Conservation (phyloP, 2,888 invertebrate species). For the Pyrgus malvae region DNA sequence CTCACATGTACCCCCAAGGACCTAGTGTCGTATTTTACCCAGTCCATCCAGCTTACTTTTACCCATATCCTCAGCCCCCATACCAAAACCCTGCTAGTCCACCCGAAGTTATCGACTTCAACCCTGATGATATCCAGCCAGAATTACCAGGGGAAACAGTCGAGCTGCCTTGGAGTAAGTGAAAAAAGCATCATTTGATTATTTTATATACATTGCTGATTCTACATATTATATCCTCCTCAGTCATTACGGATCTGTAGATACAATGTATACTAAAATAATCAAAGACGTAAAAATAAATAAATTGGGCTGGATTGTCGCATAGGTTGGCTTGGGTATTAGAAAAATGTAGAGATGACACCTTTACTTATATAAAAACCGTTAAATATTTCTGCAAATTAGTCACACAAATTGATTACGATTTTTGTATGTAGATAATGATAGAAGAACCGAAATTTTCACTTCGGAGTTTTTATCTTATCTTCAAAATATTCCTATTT, state of each 20-base stretch:
- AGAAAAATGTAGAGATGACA: conserved; percentile 10
- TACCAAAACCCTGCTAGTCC: conserved; percentile 38
- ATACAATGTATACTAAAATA: neutral
- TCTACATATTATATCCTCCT: neutral
- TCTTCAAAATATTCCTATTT: neutral
- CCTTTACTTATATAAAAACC: too few species aligned
- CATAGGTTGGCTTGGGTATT: neutral
- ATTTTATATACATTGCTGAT: conserved; percentile 2
- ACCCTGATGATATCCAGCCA: conserved; percentile 55
- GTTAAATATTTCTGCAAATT: too few species aligned
- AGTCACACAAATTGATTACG: too few species aligned
- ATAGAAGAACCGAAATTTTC: neutral
- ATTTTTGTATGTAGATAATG: neutral
- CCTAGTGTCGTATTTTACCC: conserved; percentile 64
- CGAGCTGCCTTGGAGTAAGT: conserved; percentile 79
- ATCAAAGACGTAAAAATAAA: neutral
- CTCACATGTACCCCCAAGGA: conserved; percentile 47
- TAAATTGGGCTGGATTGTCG: neutral
- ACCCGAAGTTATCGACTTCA: conserved; percentile 49
- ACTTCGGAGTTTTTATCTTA: conserved; percentile 11
- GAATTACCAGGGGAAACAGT: conserved; percentile 74
- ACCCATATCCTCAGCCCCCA: conserved; percentile 47
- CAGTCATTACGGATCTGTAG: neutral
- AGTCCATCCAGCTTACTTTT: conserved; percentile 70
- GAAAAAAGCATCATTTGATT: conserved; percentile 21